phyloP scores from a whole-genome alignment of 2,888 invertebrate genomes.

The Macrosoma leucophasiata region DNA sequence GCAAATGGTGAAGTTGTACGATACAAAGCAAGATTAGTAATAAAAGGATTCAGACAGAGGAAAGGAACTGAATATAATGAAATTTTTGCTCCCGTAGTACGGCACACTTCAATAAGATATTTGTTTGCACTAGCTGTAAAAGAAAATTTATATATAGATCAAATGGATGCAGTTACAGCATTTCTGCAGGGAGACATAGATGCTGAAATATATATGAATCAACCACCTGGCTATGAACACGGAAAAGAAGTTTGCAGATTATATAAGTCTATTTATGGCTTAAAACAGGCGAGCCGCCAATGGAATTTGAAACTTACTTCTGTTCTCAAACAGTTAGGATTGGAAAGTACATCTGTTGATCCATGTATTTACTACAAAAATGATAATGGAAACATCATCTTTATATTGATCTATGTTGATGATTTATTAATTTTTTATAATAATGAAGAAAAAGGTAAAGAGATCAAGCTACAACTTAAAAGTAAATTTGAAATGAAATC shows the following conservation, averaged over 20 bases:
- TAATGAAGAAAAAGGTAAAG: conserved; percentile 3
- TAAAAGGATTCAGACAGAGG: conserved; percentile 15
- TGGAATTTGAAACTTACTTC: conserved; percentile 20
- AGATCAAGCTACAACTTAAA: no score
- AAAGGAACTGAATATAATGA: conserved; percentile 17
- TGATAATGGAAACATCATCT: conserved; percentile 13
- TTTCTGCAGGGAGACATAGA: conserved; percentile 24
- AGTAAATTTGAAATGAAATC: conserved; percentile 18
- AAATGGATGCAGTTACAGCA: conserved; percentile 24
- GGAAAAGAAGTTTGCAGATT: conserved; percentile 18
- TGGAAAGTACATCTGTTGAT: conserved; percentile 16
- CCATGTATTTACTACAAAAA: conserved; percentile 24
- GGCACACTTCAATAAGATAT: conserved; percentile 17
- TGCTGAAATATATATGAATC: conserved; percentile 21
- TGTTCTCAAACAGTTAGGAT: conserved; percentile 15
- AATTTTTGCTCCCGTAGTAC: conserved; percentile 19
- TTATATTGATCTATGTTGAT: conserved; percentile 24
- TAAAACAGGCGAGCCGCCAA: conserved; percentile 18
- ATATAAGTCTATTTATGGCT: conserved; percentile 20
- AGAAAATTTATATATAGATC: conserved; percentile 19
- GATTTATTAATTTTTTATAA: conserved; percentile 17
- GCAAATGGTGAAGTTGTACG: conserved; percentile 15
- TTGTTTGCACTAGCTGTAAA: conserved; percentile 18
- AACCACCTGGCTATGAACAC: conserved; percentile 15
- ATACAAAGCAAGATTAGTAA: conserved; percentile 23